Percentiles rank a stretch among this genome's conserved stretches.
Evolutionary conservation across 2,113 vertebrate species (phyloP).

Genomic region (Pangasianodon gigas): DNA sequence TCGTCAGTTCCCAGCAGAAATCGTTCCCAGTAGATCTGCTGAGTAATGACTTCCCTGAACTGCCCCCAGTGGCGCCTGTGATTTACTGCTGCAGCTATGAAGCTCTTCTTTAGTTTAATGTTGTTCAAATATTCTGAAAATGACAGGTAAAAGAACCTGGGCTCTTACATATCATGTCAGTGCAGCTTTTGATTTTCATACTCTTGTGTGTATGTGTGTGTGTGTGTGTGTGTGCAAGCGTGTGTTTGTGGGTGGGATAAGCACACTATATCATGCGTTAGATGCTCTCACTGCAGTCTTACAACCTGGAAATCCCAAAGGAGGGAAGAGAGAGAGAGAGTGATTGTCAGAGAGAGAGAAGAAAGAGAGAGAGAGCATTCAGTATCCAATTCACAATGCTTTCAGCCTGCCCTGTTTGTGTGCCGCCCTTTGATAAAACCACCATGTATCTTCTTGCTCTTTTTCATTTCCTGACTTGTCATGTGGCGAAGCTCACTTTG

Average conservation of each 20-base stretch:
- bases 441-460: slow-evolving; percentile 51
- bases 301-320: slow-evolving; percentile 32
- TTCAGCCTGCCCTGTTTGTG: slow-evolving; percentile 38
- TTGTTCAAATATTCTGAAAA: slow-evolving; percentile 26
- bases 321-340: neutral
- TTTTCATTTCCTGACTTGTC: slow-evolving; percentile 54
- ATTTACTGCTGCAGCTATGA: slow-evolving; percentile 1
- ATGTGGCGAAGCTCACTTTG: slow-evolving; percentile 46
- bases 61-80: neutral
- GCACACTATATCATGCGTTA: slow-evolving; percentile 37
- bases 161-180: slow-evolving; percentile 20
- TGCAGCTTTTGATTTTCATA: slow-evolving; percentile 34
- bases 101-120: slow-evolving; percentile 24
- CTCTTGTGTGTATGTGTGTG: slow-evolving; percentile 19
- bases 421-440: slow-evolving; percentile 53
- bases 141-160: neutral
- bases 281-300: slow-evolving; percentile 37
- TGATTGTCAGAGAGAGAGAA: neutral
- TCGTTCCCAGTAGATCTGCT: slow-evolving; percentile 32
- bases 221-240: neutral
- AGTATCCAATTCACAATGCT: slow-evolving; percentile 42
- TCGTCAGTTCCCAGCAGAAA: slow-evolving; percentile 32
- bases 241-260: slow-evolving; percentile 30
- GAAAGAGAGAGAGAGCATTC: slow-evolving; percentile 16
- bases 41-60: slow-evolving; percentile 38